phyloP scores from a whole-genome alignment of 2,113 vertebrate species.

The Oostethus manadensis region DNA sequence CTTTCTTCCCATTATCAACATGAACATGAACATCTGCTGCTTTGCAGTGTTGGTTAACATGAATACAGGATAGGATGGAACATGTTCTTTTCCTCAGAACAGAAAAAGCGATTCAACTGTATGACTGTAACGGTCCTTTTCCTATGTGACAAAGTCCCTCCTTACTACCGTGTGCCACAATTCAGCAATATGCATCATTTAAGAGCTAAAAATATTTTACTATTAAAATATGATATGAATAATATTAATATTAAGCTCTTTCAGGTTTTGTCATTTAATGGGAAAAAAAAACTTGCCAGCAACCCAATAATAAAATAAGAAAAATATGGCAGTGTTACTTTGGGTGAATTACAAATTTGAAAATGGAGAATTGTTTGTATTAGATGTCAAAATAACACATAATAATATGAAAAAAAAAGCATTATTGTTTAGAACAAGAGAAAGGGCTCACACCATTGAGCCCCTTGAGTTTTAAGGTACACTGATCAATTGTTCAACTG shows the following conservation, averaged over 20 bases:
- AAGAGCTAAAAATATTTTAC: too few relatives aligned
- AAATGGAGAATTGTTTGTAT: too few relatives aligned
- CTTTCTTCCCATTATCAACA: conserved; percentile 29
- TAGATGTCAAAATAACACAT: too few relatives aligned
- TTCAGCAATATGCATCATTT: too few relatives aligned
- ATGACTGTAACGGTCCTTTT: background rate
- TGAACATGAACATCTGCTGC: conserved; percentile 31
- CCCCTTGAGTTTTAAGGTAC: background rate
- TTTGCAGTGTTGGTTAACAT: conserved; percentile 7
- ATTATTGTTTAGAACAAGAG: too few relatives aligned
- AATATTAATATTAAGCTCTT: too few relatives aligned
- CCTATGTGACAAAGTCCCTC: background rate
- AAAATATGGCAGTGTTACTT: too few relatives aligned
- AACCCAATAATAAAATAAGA: background rate
- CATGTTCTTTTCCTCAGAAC: background rate
- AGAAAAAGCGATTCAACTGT: conserved; percentile 2
- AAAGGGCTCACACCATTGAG: background rate
- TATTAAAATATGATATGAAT: too few relatives aligned
- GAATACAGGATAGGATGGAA: background rate
- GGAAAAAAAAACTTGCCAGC: background rate
- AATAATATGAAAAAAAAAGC: too few relatives aligned
- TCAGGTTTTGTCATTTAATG: too few relatives aligned
- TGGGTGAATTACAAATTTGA: too few relatives aligned
- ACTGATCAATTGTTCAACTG: background rate
- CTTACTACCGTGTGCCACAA: too few relatives aligned